phyloP scores from a whole-genome alignment of 2,888 invertebrate genomes.

The Ennomos erosarius region DNA sequence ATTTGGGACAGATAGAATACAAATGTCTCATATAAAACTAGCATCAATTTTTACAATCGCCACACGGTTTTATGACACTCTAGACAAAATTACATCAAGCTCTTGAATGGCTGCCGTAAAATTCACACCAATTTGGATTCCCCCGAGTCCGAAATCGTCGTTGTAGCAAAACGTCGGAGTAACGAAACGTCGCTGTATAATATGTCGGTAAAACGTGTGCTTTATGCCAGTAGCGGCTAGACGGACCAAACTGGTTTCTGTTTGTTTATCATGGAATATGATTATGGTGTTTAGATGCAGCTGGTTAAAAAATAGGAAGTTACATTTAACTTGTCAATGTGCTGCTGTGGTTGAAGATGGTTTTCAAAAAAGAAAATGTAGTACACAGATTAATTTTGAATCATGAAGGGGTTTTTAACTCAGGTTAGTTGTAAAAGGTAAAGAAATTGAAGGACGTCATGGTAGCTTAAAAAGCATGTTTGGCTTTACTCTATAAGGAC shows the following conservation, averaged over 20 bases:
- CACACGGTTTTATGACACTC: constrained; percentile 34
- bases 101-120: constrained; percentile 65
- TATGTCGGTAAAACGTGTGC: constrained; percentile 71
- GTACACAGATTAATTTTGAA: no score
- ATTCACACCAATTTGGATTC: constrained; percentile 76
- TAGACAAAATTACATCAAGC: constrained; percentile 55
- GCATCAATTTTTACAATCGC: constrained; percentile 28
- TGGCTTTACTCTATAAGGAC: no score
- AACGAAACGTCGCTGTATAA: constrained; percentile 67
- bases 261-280: constrained; percentile 1
- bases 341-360: no score
- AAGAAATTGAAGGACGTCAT: no score
- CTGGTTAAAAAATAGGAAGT: no score
- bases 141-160: constrained; percentile 57
- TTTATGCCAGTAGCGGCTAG: constrained; percentile 59
- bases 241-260: constrained; percentile 34
- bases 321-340: no score
- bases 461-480: no score
- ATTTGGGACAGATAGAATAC: constrained; percentile 15
- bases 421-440: no score
- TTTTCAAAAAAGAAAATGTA: no score
- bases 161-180: constrained; percentile 56
- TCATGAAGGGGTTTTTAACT: no score
- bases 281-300: no score
- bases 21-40: constrained; percentile 23